Percentiles rank a stretch among this genome's conserved stretches.
Evolutionary conservation across 2,113 vertebrate species (phyloP).

Genomic region (Caracal caracal): DNA sequence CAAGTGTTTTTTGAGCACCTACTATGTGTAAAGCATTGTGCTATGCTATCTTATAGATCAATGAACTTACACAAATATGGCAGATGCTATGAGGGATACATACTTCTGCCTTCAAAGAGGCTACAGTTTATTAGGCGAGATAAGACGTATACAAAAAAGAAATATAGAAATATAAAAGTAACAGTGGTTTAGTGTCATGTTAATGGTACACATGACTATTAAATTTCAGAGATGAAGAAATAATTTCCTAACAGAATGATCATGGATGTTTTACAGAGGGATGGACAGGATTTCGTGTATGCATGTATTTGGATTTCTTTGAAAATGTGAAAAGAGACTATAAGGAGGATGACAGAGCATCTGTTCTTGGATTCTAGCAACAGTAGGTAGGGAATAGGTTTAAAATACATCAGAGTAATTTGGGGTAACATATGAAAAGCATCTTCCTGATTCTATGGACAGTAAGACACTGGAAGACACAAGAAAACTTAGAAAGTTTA

Average conservation of each 20-base stretch:
- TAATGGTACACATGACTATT: not conserved
- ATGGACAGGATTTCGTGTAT: not conserved
- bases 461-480: not conserved
- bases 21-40: not conserved
- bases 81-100: not conserved
- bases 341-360: not conserved
- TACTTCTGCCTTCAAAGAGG: not conserved
- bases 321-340: not conserved
- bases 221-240: not conserved
- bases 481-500: not conserved
- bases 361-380: not conserved
- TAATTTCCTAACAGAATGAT: not conserved
- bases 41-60: not conserved
- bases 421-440: not conserved
- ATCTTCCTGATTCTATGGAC: not conserved
- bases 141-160: not conserved
- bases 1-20: not conserved
- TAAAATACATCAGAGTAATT: not conserved
- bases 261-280: not conserved
- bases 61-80: not conserved
- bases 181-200: not conserved
- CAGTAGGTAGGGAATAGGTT: not conserved
- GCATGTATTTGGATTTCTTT: not conserved
- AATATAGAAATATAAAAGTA: not conserved
- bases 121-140: not conserved